These are phyloP conservation scores for Telmatherina bonti DNA, from an alignment of 2,797 vertebrate species.

Conservation along the genomic window DNA sequence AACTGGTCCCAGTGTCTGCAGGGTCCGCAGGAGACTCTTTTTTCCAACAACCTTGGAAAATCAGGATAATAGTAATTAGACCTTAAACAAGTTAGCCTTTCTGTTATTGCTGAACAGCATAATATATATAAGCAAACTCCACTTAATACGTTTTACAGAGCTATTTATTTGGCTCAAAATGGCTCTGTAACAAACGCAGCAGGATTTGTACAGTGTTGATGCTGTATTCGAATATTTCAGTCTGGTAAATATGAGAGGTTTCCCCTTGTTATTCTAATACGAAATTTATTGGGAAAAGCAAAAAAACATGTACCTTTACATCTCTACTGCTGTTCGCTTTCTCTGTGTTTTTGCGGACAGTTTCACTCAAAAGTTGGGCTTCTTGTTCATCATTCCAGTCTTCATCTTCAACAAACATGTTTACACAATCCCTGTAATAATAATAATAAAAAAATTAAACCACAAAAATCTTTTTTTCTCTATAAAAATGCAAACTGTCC, in stretches of 20 bases:
- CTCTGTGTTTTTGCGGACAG: slow-evolving; percentile 15
- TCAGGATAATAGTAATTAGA: background rate
- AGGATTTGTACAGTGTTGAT: too few species aligned
- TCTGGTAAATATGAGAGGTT: too few species aligned
- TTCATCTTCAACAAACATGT: slow-evolving; percentile 84
- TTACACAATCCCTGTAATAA: slow-evolving; percentile 13
- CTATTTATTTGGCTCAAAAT: too few species aligned
- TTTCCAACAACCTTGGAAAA: slow-evolving; percentile 72
- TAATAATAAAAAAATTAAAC: too few species aligned
- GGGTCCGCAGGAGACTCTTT: slow-evolving; percentile 81
- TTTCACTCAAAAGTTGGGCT: slow-evolving; percentile 25
- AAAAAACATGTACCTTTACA: slow-evolving; percentile 48
- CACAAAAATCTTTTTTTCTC: too few species aligned
- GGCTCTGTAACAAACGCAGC: background rate
- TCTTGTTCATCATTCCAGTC: slow-evolving; percentile 80
- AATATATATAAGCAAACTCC: background rate
- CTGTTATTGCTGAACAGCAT: background rate
- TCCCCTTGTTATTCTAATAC: background rate
- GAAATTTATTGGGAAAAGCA: background rate
- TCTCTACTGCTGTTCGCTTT: slow-evolving; percentile 17
- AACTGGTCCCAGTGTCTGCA: slow-evolving; percentile 78
- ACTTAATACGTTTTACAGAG: too few species aligned
- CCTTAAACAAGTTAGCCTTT: background rate
- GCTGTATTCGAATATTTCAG: background rate
- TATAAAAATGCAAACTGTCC: too few species aligned